phyloP scores from a whole-genome alignment of 2,113 vertebrate species.

The Myotis brandtii region DNA sequence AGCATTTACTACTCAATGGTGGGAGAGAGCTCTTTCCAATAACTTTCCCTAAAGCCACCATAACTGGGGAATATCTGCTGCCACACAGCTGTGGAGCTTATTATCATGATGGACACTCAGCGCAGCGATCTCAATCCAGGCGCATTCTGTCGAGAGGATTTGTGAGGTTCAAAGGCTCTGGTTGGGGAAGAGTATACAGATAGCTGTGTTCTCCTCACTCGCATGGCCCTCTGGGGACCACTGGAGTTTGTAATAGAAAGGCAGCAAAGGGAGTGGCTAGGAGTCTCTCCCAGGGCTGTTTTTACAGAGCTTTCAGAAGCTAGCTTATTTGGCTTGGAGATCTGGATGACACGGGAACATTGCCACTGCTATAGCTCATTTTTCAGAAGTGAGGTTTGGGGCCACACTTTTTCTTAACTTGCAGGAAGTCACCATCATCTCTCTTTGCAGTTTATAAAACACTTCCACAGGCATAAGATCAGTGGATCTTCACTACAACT shows the following conservation, averaged over 20 bases:
- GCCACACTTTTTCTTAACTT: neutral
- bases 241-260: neutral
- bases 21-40: constrained; percentile 34
- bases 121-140: neutral
- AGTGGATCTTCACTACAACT: constrained; percentile 6
- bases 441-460: constrained; percentile 45
- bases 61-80: constrained; percentile 30
- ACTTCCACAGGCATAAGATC: neutral
- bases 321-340: neutral
- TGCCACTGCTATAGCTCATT: neutral
- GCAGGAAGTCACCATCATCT: neutral
- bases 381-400: neutral
- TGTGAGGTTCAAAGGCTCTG: neutral
- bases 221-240: neutral
- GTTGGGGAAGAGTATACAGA: neutral
- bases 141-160: neutral
- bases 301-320: neutral
- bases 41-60: constrained; percentile 4
- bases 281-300: neutral
- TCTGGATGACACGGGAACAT: neutral
- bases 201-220: neutral
- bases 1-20: constrained; percentile 69
- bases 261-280: neutral
- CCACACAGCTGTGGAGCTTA: constrained; percentile 1
- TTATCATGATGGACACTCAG: constrained; percentile 20